Conservation (phyloP, 2,797 vertebrate species). For the Prunella strophiata region DNA sequence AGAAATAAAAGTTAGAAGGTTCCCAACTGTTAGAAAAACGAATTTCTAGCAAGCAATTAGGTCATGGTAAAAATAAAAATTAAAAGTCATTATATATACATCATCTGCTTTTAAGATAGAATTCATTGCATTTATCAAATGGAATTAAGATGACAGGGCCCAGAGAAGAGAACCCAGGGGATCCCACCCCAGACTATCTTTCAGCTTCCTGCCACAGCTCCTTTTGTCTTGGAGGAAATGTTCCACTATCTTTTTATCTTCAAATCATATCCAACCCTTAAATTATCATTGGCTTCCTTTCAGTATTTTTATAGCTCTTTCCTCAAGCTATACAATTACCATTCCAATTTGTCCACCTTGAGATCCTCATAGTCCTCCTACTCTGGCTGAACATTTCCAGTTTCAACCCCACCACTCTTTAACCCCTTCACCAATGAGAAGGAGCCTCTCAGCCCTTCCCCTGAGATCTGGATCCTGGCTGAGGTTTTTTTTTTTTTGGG, state of each 20-base stretch:
- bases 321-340: neutral
- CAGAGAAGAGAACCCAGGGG: neutral
- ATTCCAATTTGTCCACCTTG: neutral
- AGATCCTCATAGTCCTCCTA: neutral
- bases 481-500: neutral
- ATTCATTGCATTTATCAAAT: neutral
- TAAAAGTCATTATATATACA: neutral
- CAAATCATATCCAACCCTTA: neutral
- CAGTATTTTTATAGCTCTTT: conserved; percentile 41
- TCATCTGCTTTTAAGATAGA: neutral
- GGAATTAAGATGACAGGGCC: neutral
- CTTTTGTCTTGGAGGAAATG: conserved; percentile 13
- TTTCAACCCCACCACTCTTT: neutral
- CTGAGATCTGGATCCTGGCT: neutral
- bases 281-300: conserved; percentile 4
- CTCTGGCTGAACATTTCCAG: neutral
- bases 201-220: neutral
- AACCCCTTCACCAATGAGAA: neutral
- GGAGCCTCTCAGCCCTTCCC: neutral
- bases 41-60: neutral
- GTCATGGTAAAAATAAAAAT: neutral
- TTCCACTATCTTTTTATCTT: conserved; percentile 16
- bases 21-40: neutral
- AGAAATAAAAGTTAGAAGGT: neutral
- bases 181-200: neutral